Evolutionary conservation across 37 sponge, comb jelly and placozoan genomes (phyloP).

Genomic region (Crambe crambe): DNA sequence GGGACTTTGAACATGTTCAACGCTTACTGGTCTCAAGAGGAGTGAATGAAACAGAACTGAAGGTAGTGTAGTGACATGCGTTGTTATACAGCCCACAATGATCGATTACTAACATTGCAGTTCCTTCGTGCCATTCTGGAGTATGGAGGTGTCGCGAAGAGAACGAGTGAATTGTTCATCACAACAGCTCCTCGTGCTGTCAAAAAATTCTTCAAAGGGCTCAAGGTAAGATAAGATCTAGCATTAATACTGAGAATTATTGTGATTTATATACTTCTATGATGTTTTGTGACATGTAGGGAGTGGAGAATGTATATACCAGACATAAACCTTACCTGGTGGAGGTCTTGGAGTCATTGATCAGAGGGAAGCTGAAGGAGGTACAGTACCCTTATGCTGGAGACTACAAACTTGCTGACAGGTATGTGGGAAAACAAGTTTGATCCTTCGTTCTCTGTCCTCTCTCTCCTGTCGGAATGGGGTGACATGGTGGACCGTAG

Average conservation of each 20-base stretch:
- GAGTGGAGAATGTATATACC: constrained; percentile 96
- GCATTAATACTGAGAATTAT: neutral
- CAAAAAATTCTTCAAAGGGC: constrained; percentile 85
- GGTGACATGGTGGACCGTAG: too few relatives aligned
- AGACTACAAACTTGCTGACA: constrained; percentile 35
- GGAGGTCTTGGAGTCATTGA: constrained; percentile 41
- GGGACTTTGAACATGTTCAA: constrained; percentile 29
- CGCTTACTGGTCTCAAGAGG: constrained; percentile 44
- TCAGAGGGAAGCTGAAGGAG: constrained; percentile 80
- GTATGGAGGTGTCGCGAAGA: constrained; percentile 61
- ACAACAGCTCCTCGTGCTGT: constrained; percentile 56
- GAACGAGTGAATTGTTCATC: constrained; percentile 83
- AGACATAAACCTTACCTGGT: constrained; percentile 87
- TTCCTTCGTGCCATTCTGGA: constrained; percentile 65
- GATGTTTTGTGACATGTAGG: constrained; percentile 49
- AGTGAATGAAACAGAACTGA: constrained; percentile 48
- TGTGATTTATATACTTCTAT: neutral
- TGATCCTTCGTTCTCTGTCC: neutral
- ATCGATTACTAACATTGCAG: too few relatives aligned
- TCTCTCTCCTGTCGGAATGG: too few relatives aligned
- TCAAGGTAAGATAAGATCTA: constrained; percentile 46
- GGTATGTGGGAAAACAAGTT: constrained; percentile 9
- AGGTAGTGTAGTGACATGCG: constrained; percentile 8
- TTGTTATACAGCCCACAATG: neutral
- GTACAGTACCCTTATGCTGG: constrained; percentile 57